Percentiles rank a stretch among this genome's conserved stretches.
phyloP scores from a whole-genome alignment of 2,888 invertebrate species.

The Drosophila pegasa region DNA sequence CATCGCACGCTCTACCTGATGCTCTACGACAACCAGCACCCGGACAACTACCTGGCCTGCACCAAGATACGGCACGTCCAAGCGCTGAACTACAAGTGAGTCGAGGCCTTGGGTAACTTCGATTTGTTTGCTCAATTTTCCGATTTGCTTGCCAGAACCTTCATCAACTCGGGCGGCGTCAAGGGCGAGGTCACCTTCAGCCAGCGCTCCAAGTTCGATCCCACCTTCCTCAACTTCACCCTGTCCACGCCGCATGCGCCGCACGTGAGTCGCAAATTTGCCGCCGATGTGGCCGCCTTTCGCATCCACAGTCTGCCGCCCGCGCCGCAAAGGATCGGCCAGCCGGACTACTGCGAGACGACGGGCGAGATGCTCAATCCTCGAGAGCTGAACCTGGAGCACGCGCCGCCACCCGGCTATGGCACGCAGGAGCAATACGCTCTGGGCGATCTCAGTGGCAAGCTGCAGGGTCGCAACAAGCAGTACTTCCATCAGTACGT shows the following conservation, averaged over 20 bases:
- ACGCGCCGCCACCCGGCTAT: slow-evolving; percentile 89
- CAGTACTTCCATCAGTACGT: slow-evolving; percentile 89
- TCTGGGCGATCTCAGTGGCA: slow-evolving; percentile 95
- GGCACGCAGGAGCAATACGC: slow-evolving; percentile 94
- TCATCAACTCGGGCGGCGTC: slow-evolving; percentile 91
- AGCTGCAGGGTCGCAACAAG: slow-evolving; percentile 90
- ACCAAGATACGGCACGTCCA: slow-evolving; percentile 90
- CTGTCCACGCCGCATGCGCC: slow-evolving; percentile 89
- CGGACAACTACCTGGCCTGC: slow-evolving; percentile 92
- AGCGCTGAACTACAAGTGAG: slow-evolving; percentile 90
- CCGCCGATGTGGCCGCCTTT: slow-evolving; percentile 90
- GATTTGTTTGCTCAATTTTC: neutral
- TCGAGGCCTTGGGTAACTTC: slow-evolving; percentile 28
- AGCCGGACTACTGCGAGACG: slow-evolving; percentile 87
- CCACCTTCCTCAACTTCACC: slow-evolving; percentile 91
- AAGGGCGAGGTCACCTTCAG: slow-evolving; percentile 91
- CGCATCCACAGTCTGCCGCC: slow-evolving; percentile 90
- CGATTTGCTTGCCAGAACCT: slow-evolving; percentile 86
- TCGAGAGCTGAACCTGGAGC: slow-evolving; percentile 86
- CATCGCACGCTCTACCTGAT: slow-evolving; percentile 92
- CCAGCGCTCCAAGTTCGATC: slow-evolving; percentile 93
- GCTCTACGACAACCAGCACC: slow-evolving; percentile 91
- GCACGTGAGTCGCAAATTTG: slow-evolving; percentile 89
- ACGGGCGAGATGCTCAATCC: slow-evolving; percentile 93
- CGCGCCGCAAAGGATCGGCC: slow-evolving; percentile 86